A percentile compares a stretch with the other conserved stretches of the same genome.
These are phyloP conservation scores for Heterocephalus glaber DNA, from an alignment of 2,113 vertebrate species.

Conservation along the genomic window DNA sequence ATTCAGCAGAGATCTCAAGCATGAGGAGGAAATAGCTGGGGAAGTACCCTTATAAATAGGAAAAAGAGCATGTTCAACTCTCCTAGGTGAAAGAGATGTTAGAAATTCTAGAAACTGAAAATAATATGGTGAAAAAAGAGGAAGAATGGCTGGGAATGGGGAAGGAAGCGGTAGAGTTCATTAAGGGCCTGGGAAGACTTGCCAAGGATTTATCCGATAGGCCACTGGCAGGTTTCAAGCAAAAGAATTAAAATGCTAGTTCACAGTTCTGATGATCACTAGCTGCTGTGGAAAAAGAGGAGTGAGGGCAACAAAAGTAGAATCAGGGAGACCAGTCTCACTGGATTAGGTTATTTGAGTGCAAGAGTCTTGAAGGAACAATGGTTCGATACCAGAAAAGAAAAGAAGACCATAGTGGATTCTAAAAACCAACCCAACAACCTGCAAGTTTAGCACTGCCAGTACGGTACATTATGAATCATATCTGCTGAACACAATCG, in stretches of 20 bases:
- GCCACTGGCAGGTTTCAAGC: neutral
- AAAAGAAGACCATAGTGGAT: neutral
- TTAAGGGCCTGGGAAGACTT: neutral
- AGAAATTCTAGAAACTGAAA: constrained; percentile 41
- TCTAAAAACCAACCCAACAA: neutral
- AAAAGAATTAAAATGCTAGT: neutral
- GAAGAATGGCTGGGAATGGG: neutral
- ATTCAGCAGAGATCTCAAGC: constrained; percentile 6
- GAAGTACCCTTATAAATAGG: neutral
- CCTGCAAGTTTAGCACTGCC: neutral
- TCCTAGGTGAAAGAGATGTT: neutral
- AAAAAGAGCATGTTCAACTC: neutral
- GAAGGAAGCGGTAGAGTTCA: neutral
- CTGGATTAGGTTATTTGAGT: neutral
- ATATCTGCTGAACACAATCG: constrained; percentile 39
- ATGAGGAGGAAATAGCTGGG: neutral
- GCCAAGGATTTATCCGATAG: constrained; percentile 32
- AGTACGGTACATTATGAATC: constrained; percentile 48
- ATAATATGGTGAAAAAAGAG: neutral
- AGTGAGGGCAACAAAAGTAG: neutral
- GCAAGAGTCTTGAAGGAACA: neutral
- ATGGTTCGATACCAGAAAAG: neutral
- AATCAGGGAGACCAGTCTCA: neutral
- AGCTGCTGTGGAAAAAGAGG: neutral
- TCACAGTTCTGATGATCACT: neutral